Base-by-base conservation (phyloP, 2,888 invertebrate genomes). In the Bugula neritina region DNA sequence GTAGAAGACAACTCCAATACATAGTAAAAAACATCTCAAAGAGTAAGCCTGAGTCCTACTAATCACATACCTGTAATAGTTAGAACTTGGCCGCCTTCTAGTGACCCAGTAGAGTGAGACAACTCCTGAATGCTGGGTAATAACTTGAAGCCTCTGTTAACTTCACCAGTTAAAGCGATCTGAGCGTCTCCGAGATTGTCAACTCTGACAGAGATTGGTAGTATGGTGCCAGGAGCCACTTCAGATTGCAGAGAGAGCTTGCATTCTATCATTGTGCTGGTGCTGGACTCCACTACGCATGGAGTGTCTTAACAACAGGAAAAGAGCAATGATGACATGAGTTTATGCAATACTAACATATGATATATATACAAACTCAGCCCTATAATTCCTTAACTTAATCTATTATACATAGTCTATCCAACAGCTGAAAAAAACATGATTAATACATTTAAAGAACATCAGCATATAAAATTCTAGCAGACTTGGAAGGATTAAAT, bases 21-120 rank as follows among this genome's bases (percentile, higher is more conserved):
- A n/a, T n/a, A n/a, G n/a, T n/a, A n/a, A n/a, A n/a, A n/a, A n/a
- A n/a, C n/a, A n/a, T n/a, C n/a, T n/a, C n/a, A n/a, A n/a, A n/a
- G n/a, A n/a, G n/a, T n/a, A n/a, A n/a, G n/a, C n/a, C n/a, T n/a
- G n/a, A n/a, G n/a, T n/a, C n/a, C n/a, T n/a, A n/a, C n/a, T n/a
- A n/a, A n/a, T n/a, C 5, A 69, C 69, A 10, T 17, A 70, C 70
- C 70, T 43, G 35, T 70, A 29, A 70, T 70, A 25, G 70, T 70
- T 2, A 70, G 52, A 2, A 70, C 35, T 70, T 70, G 70, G 5
- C 70, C 70, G 2, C 70, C 70, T 25, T 17, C 5, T 1, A 54
- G n/a, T 2, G 70, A 70, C 3, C 70, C 70, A 43, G 5, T 25
- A 25, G 21, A 5, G 23, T 43, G 70, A 10, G 54, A 70, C 3